Percentiles rank a stretch among this genome's conserved stretches.
phyloP scores from a whole-genome alignment of 2,888 invertebrate species.

The Alloscopus bannaensis region DNA sequence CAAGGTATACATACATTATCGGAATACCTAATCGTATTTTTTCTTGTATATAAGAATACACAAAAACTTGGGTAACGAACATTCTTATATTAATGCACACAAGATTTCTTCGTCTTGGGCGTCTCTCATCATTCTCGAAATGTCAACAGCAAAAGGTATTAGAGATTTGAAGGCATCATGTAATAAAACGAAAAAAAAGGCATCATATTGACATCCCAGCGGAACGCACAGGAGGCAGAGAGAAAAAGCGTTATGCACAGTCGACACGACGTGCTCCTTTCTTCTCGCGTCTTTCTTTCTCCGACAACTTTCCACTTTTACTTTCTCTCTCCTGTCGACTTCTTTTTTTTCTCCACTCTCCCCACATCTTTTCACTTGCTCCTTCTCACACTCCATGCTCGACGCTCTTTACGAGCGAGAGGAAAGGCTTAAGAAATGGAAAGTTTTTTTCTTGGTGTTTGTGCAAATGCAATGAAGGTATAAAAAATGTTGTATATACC shows the following conservation, averaged over 20 bases:
- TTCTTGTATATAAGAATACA: too few species aligned
- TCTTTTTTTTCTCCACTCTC: conserved; percentile 17
- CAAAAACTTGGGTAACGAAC: too few species aligned
- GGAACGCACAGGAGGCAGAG: not conserved
- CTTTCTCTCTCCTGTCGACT: conserved; percentile 15
- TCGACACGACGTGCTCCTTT: not conserved
- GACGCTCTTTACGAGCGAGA: not conserved
- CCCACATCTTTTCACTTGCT: not conserved
- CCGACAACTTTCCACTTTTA: conserved; percentile 31
- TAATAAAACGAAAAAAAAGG: not conserved
- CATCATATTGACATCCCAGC: not conserved
- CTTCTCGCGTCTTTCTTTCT: conserved; percentile 19
- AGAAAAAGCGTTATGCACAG: conserved; percentile 3
- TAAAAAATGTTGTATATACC: not conserved
- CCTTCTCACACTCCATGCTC: conserved; percentile 5
- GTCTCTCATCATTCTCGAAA: not conserved
- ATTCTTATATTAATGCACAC: too few species aligned
- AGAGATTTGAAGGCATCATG: not conserved
- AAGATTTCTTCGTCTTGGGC: too few species aligned
- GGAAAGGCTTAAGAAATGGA: not conserved
- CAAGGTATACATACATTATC: too few species aligned
- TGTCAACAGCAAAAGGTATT: not conserved
- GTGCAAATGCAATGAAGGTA: not conserved
- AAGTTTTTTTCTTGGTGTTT: too few species aligned
- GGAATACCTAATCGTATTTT: too few species aligned